Base-by-base conservation (phyloP, 2,113 vertebrate genomes). In the Limanda limanda region DNA sequence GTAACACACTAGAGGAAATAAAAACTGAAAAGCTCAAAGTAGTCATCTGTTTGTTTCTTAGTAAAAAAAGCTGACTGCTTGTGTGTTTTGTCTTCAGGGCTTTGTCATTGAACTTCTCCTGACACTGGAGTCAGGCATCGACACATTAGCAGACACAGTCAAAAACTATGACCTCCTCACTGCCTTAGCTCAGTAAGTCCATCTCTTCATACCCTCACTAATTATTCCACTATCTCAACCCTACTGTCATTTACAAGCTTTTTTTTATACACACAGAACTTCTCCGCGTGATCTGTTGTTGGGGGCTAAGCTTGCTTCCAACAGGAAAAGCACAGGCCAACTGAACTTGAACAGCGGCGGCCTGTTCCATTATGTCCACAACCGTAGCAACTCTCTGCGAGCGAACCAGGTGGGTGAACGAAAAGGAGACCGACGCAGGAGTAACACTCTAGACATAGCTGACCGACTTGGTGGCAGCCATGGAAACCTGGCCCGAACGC, bases 51-150 rank as follows among this genome's bases (percentile, higher is more conserved):
- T 48, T 17, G 47, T 65, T 57, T 6, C 14, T 18, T 17, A 15
- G 10, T 25, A 2, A 15, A 61, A 15, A 61, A 20, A 20, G 58
- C 25, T 31, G 31, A 31, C 9, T 10, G 8, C 9, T 77, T 23
- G 1, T 62, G 45, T 75, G 74, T 40, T 71, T 40, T 42, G n/a
- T 70, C 21, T n/a, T 23, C 1, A 99, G 98, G 98, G 98, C 88
- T 99, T 99, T 88, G 98, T 99, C 83, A 98, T 99, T 78, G 98
- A 99, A 93, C 95, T 99, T 23, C 96, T 99, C 81, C 94, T 99
- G 82, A 99, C 98, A 2, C 92, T 99, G 92, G 98, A 99, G 90
- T 96, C 98, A 40, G 97, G 97, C 81, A 97, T 98, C 61, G 97
- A 99, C 93, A 99, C 97, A 0, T 91, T 99, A 73, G 97, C 98